These are phyloP conservation scores for Apaloderma vittatum DNA, from an alignment of 2,113 vertebrate species.

Conservation along the genomic window DNA sequence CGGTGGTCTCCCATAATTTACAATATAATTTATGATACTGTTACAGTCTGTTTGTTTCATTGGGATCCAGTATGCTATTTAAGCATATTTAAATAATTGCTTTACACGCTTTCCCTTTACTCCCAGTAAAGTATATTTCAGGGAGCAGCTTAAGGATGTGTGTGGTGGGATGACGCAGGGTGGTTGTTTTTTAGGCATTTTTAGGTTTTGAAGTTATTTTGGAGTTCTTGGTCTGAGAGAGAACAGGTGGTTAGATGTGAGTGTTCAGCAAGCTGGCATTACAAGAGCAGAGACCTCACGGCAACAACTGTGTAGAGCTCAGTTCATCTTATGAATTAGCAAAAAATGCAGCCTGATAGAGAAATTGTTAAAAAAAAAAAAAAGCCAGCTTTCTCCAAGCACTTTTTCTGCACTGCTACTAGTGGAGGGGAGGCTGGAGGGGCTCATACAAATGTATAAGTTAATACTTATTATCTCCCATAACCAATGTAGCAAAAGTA, in stretches of 20 bases:
- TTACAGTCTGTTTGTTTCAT: not conserved
- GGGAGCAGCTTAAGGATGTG: not conserved
- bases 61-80: not conserved
- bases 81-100: not conserved
- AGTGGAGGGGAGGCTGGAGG: not conserved
- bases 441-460: not conserved
- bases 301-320: not conserved
- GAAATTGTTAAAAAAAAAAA: not conserved
- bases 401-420: not conserved
- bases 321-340: not conserved
- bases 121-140: not conserved
- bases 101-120: not conserved
- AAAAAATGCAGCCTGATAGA: not conserved
- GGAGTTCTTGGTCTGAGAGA: not conserved
- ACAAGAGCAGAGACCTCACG: not conserved
- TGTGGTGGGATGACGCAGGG: too few species aligned
- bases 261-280: not conserved
- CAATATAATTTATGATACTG: not conserved
- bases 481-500: not conserved
- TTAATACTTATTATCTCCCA: not conserved
- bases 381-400: not conserved
- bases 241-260: not conserved
- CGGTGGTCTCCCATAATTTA: not conserved
- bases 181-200: not conserved
- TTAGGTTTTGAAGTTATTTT: not conserved